phyloP scores from a whole-genome alignment of 2,888 invertebrate genomes.

The Xanthia icteritia region DNA sequence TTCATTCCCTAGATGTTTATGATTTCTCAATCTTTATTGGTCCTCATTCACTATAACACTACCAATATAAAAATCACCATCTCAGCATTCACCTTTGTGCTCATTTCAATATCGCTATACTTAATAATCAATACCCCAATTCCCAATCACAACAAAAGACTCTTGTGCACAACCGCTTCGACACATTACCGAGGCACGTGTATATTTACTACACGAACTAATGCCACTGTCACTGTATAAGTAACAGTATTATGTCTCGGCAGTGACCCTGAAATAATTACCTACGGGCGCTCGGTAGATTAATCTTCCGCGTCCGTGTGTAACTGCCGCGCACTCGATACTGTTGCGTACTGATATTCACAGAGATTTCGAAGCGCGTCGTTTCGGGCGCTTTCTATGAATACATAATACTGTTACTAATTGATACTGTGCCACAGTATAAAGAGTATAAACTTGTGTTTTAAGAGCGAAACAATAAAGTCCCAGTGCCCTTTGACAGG shows the following conservation, averaged over 20 bases:
- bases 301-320: no score
- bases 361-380: no score
- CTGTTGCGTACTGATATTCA: no score
- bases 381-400: no score
- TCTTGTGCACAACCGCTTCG: constrained; percentile 3
- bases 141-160: constrained; percentile 13
- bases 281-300: no score
- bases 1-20: background rate
- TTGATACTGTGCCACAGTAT: background rate
- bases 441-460: constrained; percentile 52
- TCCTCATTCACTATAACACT: background rate
- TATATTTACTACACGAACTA: constrained; percentile 36
- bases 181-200: constrained; percentile 53
- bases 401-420: no score
- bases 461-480: constrained; percentile 77
- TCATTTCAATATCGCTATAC: background rate
- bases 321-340: no score
- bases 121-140: background rate
- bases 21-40: background rate
- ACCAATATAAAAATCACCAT: background rate
- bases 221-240: no score
- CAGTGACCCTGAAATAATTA: no score
- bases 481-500: constrained; percentile 77
- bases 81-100: background rate
- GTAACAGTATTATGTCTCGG: no score